phyloP scores from a whole-genome alignment of 2,888 invertebrate species.

The Pollenia amentaria region DNA sequence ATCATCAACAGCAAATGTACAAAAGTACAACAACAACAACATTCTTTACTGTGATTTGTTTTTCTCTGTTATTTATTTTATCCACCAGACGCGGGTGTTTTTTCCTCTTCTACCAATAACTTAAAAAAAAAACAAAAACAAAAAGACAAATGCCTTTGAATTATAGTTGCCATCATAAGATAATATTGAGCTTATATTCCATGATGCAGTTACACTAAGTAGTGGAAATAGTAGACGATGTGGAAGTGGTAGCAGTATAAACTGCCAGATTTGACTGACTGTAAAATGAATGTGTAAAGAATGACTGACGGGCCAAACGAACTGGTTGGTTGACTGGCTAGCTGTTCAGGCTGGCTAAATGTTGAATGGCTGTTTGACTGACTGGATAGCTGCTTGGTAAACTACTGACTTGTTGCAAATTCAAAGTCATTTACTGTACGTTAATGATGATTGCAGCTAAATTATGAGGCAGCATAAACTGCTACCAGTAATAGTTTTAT shows the following conservation, averaged over 20 bases:
- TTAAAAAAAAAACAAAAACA: conserved; percentile 9
- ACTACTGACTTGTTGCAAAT: conserved; percentile 77
- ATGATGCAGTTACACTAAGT: conserved; percentile 20
- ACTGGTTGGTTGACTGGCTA: conserved; percentile 69
- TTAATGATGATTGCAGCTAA: conserved; percentile 84
- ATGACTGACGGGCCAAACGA: conserved; percentile 78
- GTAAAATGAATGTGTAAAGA: conserved; percentile 65
- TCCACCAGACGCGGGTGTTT: conserved; percentile 72
- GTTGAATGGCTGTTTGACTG: conserved; percentile 74
- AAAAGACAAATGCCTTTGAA: conserved; percentile 60
- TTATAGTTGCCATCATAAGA: conserved; percentile 60
- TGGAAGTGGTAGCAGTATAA: conserved; percentile 70
- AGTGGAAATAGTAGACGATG: conserved; percentile 11
- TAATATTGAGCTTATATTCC: conserved; percentile 47
- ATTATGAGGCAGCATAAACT: conserved; percentile 81
- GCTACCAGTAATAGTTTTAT: conserved; percentile 70
- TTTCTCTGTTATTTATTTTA: conserved; percentile 26
- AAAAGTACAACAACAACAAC: conserved; percentile 34
- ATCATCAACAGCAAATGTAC: conserved; percentile 24
- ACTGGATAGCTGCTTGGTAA: conserved; percentile 74
- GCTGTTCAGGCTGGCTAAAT: conserved; percentile 19
- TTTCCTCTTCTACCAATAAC: not conserved
- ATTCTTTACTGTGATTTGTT: conserved; percentile 24
- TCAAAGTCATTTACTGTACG: conserved; percentile 76
- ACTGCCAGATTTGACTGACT: conserved; percentile 79